Evolutionary conservation across 2,113 vertebrate species (phyloP), one percentile per base, ranked within the genome.

Genomic region (Thermophis baileyi): DNA sequence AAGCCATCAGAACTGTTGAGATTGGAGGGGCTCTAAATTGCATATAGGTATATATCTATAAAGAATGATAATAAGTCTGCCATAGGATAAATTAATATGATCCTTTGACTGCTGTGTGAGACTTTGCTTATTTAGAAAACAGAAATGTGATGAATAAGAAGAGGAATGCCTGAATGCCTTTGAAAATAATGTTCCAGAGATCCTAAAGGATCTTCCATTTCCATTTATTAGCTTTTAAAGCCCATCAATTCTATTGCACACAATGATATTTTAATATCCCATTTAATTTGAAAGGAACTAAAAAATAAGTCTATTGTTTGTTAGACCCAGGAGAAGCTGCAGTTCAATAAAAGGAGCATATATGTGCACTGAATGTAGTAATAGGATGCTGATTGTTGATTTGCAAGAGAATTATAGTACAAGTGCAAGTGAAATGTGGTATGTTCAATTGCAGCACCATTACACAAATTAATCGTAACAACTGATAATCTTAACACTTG

Each of bases 211-310:
- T 51, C 91, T 92, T 93, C 92, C 27, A 89, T 11, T 94, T 60
- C 27, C 49, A 51, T 89, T 81, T 9, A 85, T 18, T 30, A 25
- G 6, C 60, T 46, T 0, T 86, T 24, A 88, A 91, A 94, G 14
- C 0, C 0, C 9, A 27, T 14, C 93, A 92, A 40, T 90, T 63
- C 18, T 92, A 88, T 18, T 74, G 9, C 27, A 18, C 20, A 51
- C 10, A 90, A 47, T 86, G 60, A 40, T 27, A 60, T 24, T 10
- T 0, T 90, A 87, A 95, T 95, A 91, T 44, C 87, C 11, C 93
- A 55, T 46, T 91, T 51, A 88, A 94, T 96, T 50, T 12, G 91
- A 93, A 91, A 92, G 2, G 1, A 92, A 91, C 24, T 40, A 55
- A 30, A 24, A 86, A 25, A 24, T 25, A 27, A 47, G 20, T 3